Evolutionary conservation across 1,140 invertebrate species (phyloP), one percentile per base, ranked within the genome.

Genomic region (Sminthurinus signatus): DNA sequence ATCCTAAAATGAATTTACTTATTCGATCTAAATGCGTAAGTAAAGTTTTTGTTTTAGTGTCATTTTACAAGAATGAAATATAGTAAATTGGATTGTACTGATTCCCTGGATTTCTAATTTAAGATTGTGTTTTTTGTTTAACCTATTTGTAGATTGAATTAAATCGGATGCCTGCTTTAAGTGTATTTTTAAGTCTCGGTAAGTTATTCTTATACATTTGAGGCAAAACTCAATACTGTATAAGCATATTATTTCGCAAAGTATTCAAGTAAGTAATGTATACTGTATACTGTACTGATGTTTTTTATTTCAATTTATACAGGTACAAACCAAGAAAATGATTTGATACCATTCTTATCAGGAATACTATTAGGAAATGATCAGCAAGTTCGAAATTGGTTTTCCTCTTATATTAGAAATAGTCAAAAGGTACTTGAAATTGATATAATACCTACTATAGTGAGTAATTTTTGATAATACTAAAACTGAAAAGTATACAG

Each of bases 301-400:
- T n/a, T n/a, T n/a, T n/a, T n/a, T n/a, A n/a, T n/a, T 39, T 42
- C 42, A 8, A 21, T 52, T 59, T 36, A 1, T 42, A 23, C 50
- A 60, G 70, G 65, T 27, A 50, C 48, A 12, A 52, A 72, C 28
- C 42, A 65, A 15, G 64, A 64, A 31, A 77, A 76, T 55, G 83
- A 85, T 73, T 73, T 84, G 25, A 79, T 96, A 12, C 86, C 92
- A 14, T 97, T 96, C 79, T 82, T 96, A 25, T 93, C 90, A 55
- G 92, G 93, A 10, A 78, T 98, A 32, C 58, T 72, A 21, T 79
- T 97, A 58, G 92, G 93, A 19, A 93, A 87, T 74, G 93, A 97
- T 78, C 87, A 91, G 73, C 86, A 86, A 68, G 86, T 92, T 0
- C 82, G 92, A 72, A 87, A 85, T 64, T 97, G 93, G 93, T 94